These are phyloP conservation scores for Cremastinae sp. DNA, from an alignment of 2,888 invertebrate genomes.

Conservation along the genomic window DNA sequence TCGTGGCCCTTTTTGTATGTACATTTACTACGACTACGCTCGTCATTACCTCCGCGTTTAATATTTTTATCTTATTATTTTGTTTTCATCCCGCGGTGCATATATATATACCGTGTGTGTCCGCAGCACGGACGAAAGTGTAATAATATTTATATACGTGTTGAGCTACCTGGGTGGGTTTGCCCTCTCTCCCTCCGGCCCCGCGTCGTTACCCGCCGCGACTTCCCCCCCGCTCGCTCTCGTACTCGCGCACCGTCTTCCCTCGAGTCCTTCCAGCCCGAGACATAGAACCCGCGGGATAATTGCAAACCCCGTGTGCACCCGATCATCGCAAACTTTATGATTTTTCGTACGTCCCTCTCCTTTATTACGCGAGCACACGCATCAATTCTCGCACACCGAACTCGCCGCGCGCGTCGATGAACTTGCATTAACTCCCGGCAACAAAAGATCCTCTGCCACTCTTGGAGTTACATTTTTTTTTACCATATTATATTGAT, in stretches of 20 bases:
- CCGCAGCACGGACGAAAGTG: slow-evolving; percentile 20
- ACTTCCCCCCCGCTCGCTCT: background rate
- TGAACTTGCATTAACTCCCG: too few species aligned
- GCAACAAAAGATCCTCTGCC: too few species aligned
- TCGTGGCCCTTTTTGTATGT: slow-evolving; percentile 6
- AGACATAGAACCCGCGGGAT: slow-evolving; percentile 48
- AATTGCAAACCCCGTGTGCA: slow-evolving; percentile 58
- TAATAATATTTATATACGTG: slow-evolving; percentile 41
- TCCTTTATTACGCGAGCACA: slow-evolving; percentile 26
- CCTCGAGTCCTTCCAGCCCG: slow-evolving; percentile 43
- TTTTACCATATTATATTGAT: too few species aligned
- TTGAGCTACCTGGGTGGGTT: slow-evolving; percentile 59
- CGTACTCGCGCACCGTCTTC: slow-evolving; percentile 11
- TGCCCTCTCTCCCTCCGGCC: background rate
- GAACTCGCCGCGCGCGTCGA: too few species aligned
- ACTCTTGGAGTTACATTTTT: too few species aligned
- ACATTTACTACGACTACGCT: background rate
- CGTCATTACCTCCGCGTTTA: slow-evolving; percentile 31
- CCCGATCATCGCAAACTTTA: slow-evolving; percentile 61
- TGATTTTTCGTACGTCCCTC: slow-evolving; percentile 55
- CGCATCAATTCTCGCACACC: background rate
- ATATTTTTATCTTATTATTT: slow-evolving; percentile 16
- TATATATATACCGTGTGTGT: background rate
- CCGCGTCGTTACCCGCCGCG: slow-evolving; percentile 5
- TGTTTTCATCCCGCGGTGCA: slow-evolving; percentile 30